Conservation (phyloP, 2,797 vertebrate species). For the Enteromius anoplus region DNA sequence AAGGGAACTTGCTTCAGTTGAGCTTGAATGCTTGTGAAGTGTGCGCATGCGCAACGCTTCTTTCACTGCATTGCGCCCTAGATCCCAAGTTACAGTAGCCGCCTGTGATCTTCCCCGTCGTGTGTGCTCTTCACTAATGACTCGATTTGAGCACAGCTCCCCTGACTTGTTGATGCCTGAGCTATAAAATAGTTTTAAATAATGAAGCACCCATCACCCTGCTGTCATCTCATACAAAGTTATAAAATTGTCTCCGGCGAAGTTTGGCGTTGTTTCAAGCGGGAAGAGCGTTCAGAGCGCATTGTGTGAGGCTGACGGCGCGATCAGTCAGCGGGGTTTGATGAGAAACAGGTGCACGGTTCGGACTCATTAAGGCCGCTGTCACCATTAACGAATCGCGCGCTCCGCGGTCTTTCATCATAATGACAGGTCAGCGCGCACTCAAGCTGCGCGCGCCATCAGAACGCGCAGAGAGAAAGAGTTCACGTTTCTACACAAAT, state of each 20-base stretch:
- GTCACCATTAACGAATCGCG: conserved; percentile 56
- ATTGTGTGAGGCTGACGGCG: conserved; percentile 37
- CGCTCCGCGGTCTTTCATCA: conserved; percentile 56
- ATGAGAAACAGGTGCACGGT: conserved; percentile 63
- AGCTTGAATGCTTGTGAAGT: background rate
- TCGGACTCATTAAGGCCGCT: conserved; percentile 60
- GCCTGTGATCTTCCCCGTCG: conserved; percentile 2
- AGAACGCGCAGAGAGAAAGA: conserved; percentile 13
- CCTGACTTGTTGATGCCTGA: conserved; percentile 47
- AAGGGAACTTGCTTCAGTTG: background rate
- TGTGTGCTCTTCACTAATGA: conserved; percentile 32
- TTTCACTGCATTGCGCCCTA: conserved; percentile 3
- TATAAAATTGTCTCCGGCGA: conserved; percentile 51
- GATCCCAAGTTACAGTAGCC: background rate
- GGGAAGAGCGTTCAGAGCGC: conserved; percentile 34
- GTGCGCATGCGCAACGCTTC: background rate
- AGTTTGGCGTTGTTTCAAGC: conserved; percentile 42
- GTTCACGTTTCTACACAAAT: conserved; percentile 6
- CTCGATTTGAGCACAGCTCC: conserved; percentile 16
- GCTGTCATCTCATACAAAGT: conserved; percentile 53
- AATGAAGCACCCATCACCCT: conserved; percentile 55
- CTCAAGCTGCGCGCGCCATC: conserved; percentile 43
- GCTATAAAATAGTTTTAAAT: conserved; percentile 44
- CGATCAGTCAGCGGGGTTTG: conserved; percentile 56
- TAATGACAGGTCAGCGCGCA: conserved; percentile 58